Percentiles rank a stretch among this genome's conserved stretches.
phyloP scores from a whole-genome alignment of 2,888 invertebrate genomes.

The Leptinotarsa rubiginosa region DNA sequence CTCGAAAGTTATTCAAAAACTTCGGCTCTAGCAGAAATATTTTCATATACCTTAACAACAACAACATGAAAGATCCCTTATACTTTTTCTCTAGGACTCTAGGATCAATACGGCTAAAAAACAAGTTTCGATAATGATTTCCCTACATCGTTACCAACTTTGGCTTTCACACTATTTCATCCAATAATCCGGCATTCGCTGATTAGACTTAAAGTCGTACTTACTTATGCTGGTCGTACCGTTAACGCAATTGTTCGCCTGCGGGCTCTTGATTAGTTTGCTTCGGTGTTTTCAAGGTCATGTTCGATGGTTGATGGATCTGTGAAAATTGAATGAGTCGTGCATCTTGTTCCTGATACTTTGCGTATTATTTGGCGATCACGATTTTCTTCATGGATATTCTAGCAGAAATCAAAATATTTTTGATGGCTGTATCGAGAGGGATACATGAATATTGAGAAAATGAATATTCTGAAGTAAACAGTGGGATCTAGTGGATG shows the following conservation, averaged over 20 bases:
- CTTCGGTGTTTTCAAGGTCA: not conserved
- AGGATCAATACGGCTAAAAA: too few relatives aligned
- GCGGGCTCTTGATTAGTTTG: conserved; percentile 5
- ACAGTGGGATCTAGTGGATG: too few relatives aligned
- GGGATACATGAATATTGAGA: not conserved
- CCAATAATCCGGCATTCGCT: too few relatives aligned
- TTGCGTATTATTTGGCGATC: not conserved
- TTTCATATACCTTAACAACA: too few relatives aligned
- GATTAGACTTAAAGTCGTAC: not conserved
- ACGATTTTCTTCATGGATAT: not conserved
- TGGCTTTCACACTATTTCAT: too few relatives aligned
- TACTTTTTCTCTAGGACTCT: too few relatives aligned
- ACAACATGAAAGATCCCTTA: too few relatives aligned
- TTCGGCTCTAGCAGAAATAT: too few relatives aligned
- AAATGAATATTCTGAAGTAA: not conserved
- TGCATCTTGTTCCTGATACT: not conserved
- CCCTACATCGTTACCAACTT: too few relatives aligned
- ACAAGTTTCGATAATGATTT: too few relatives aligned
- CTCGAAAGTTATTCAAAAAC: too few relatives aligned
- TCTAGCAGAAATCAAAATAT: not conserved
- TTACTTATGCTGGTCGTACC: not conserved
- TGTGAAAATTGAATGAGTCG: not conserved
- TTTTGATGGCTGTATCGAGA: not conserved
- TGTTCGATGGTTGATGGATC: not conserved
- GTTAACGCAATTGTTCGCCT: not conserved